These are phyloP conservation scores for Peucedramus taeniatus DNA, from an alignment of 2,113 vertebrate species.

Conservation along the genomic window DNA sequence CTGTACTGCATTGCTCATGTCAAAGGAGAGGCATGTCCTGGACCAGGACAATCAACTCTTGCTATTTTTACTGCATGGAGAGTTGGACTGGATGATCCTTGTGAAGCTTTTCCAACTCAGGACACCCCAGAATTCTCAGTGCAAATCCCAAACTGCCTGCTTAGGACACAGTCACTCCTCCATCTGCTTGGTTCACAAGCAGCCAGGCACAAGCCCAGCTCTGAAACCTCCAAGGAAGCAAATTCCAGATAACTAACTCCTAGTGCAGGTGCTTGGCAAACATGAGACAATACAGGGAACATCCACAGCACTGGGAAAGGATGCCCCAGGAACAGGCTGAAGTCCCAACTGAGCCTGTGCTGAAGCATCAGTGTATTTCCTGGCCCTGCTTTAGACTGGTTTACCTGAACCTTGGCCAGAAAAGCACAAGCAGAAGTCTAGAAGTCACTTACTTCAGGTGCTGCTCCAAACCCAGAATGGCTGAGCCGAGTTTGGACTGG, in stretches of 20 bases:
- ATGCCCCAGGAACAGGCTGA: background rate
- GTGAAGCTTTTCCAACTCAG: background rate
- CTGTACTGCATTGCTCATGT: background rate
- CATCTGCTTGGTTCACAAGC: background rate
- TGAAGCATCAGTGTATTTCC: background rate
- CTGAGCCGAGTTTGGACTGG: background rate
- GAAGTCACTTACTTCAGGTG: background rate
- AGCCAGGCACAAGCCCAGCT: background rate
- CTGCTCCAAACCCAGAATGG: background rate
- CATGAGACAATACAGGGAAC: too few relatives aligned
- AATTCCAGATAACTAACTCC: background rate
- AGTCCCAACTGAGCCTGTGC: background rate
- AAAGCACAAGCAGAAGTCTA: background rate
- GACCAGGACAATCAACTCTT: background rate
- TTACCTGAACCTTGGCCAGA: background rate
- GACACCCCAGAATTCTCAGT: background rate
- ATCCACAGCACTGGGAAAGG: background rate
- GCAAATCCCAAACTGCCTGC: background rate
- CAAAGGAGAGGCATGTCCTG: background rate
- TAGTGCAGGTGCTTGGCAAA: background rate
- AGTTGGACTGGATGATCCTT: background rate
- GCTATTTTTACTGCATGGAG: background rate
- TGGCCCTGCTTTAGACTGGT: background rate
- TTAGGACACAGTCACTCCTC: background rate
- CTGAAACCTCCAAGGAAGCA: background rate